Base-by-base conservation (phyloP, 2,888 invertebrate genomes). In the Eristalinus aeneus region DNA sequence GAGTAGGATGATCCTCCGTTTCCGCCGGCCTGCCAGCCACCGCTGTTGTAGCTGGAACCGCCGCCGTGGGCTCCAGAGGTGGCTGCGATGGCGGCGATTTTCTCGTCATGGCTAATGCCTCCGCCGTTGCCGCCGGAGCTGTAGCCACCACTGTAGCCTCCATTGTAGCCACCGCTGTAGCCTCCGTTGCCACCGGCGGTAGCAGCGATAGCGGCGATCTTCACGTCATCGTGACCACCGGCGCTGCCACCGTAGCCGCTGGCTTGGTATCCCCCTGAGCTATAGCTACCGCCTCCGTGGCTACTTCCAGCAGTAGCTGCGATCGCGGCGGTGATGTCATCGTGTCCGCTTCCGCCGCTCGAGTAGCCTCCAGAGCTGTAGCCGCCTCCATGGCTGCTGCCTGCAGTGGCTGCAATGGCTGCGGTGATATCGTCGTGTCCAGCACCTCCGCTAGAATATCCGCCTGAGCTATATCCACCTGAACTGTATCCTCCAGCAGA, bases 1-100 rank as follows among this genome's bases (percentile, higher is more conserved):
- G 56, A 65, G 20, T 31, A 68, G n/a, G 73, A 81, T 4, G 64
- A 75, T 12, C 65, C 67, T 1, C 53, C 72, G 56, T 72, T 61
- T 12, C 79, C 80, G 53, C 77, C 77, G 11, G 79, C 78, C 56
- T 86, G 86, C 81, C 81, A 86, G 61, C 82, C 78, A 1, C 78
- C 78, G 54, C 56, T 58, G 32, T 34, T 78, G 65, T 74, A 68
- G 32, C 56, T 61, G 58, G 64, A 34, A 12, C 82, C 69, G 9
- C 56, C 60, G 12, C 75, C 32, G 53, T 36, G 23, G 56, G 69
- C 61, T 1, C 32, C 12, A n/a, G 78, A 75, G 16, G 75, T 20
- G 1, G 87, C 76, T 31, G 80, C 77, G 12, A 81, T 81, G 10
- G 84, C 88, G 20, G 88, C 81, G 9, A 84, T 72, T 9, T 77